Percentiles rank a stretch among this genome's conserved stretches.
These are phyloP conservation scores for Orgyia antiqua DNA, from an alignment of 2,888 invertebrate genomes.

Conservation along the genomic window DNA sequence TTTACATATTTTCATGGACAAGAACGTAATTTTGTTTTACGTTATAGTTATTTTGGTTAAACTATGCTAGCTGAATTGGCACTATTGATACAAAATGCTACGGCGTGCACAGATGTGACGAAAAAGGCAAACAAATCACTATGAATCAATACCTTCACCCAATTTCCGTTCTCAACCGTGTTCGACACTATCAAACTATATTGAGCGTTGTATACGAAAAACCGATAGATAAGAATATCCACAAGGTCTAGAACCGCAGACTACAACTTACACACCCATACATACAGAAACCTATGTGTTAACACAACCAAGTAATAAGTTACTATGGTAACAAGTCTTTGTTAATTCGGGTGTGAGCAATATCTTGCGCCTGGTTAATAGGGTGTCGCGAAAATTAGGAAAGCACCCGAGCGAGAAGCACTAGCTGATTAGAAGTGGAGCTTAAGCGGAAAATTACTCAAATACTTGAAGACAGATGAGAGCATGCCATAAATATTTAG, in stretches of 20 bases:
- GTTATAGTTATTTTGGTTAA: no score
- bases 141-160: no score
- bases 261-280: constrained; percentile 49
- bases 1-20: no score
- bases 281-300: constrained; percentile 37
- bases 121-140: no score
- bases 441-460: constrained; percentile 63
- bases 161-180: not conserved
- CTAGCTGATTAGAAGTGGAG: constrained; percentile 59
- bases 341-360: constrained; percentile 54
- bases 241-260: constrained; percentile 55
- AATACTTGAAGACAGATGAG: constrained; percentile 51
- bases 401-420: constrained; percentile 51
- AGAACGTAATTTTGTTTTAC: no score
- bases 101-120: no score
- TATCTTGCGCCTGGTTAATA: constrained; percentile 66
- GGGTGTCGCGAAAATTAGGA: constrained; percentile 67
- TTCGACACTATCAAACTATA: constrained; percentile 32
- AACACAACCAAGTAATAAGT: constrained; percentile 38
- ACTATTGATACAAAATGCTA: no score
- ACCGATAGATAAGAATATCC: constrained; percentile 55
- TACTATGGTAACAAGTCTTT: constrained; percentile 44
- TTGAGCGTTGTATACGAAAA: constrained; percentile 35
- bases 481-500: constrained; percentile 49
- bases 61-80: no score